Evolutionary conservation across 2,888 invertebrate species (phyloP), one percentile per base, ranked within the genome.

Genomic region (Auanema freiburgensis): DNA sequence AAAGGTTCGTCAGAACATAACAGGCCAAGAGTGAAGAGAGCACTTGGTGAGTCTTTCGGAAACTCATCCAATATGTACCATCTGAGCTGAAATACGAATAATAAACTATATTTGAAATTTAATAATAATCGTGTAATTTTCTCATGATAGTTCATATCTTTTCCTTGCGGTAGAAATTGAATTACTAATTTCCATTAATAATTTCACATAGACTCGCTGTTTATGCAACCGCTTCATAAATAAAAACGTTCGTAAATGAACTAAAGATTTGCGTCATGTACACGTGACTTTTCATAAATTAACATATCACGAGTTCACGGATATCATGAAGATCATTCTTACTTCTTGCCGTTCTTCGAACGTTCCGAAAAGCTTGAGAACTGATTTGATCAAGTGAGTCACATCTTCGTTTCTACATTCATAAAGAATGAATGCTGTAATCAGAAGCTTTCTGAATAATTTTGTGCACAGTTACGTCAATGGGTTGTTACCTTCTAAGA

Each of bases 291-390:
- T 33, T 33, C 33, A 33, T 33, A 8, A 33, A 33, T 33, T 46
- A 46, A 10, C 46, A 46, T 18, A 18, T 21, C 46, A 46, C 16
- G 46, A 46, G 46, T 46, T 16, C 6, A 46, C 10, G 10, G 4
- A 46, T 21, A 16, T 16, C 3, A 5, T 46, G 10, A 21, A 40
- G 40, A 41, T 43, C 16, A 11, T 8, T 42, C 41, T 6, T 16
- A 54, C 54, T 25, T 60, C 43, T n/a, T 18, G 25, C 10, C n/a
- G 14, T 41, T 46, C 57, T 11, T 57, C 18, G 24, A 57, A 51
- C 11, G 16, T 51, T 6, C 49, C 50, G 24, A 50, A 57, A 12
- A 62, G 41, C 46, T 62, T 62, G 42, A 49, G 43, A 16, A 62
- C 24, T 2, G 62, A 49, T 25, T 62, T 62, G 16, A 62, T 42